Base-by-base conservation (phyloP, 2,888 invertebrate genomes). In the Lissocephala sabroskyi region DNA sequence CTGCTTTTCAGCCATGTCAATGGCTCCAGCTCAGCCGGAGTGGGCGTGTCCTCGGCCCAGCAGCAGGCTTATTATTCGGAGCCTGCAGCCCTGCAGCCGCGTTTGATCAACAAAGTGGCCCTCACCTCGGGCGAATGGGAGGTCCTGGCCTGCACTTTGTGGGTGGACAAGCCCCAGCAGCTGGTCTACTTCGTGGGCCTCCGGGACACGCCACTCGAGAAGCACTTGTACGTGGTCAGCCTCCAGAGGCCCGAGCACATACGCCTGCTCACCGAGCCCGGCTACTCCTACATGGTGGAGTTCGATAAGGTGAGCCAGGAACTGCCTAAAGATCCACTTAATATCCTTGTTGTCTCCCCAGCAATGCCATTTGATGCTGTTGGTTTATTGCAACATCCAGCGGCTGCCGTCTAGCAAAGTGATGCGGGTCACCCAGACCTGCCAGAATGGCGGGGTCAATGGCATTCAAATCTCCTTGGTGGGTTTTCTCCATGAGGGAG, bases 51-150 rank as follows among this genome's bases (percentile, higher is more conserved):
- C 18, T 71, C 70, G 26, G 42, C 59, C 37, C 60, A 68, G 11
- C 62, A 55, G 14, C 71, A 74, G 50, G 59, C 75, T 0, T 77
- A 75, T 48, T 68, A 65, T 40, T 76, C 82, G 13, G 82, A 82
- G 50, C 60, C 67, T 18, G 63, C 77, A 6, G 81, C 79, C 5
- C 51, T 84, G 45, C 86, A 86, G 14, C 91, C 92, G 0, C 88
- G 90, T 67, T 87, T 92, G 54, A 80, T 90, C 45, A 90, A 89
- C 52, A 91, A 91, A 81, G 84, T 85, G 52, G 89, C 92, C 0
- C 86, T 97, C 65, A 97, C 97, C 0, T 88, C 89, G 10, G 97
- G 97, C 0, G 93, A 95, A n/a, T 97, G 97, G 97, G 96, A 96
- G 84, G 94, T 97, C 13, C 87, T 94, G 74, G 91, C 93, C 19